Conservation (phyloP, 2,113 vertebrate species). For the Crotalus helleri region DNA sequence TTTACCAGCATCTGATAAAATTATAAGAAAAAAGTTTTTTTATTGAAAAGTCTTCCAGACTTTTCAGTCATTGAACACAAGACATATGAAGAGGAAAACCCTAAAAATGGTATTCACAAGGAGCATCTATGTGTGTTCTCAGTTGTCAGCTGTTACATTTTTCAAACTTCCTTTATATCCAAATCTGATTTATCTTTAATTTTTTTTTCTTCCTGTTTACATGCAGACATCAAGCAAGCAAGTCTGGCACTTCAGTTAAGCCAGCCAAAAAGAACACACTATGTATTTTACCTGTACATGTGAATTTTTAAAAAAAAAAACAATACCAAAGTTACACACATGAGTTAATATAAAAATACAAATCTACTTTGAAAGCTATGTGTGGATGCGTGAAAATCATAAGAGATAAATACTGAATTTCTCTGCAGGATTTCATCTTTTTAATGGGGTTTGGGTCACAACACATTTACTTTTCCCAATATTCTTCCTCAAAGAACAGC, state of each 20-base stretch:
- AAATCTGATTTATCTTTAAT: slow-evolving; percentile 87
- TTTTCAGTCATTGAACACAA: slow-evolving; percentile 28
- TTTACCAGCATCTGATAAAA: background rate
- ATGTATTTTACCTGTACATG: slow-evolving; percentile 78
- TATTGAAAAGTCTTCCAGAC: slow-evolving; percentile 12
- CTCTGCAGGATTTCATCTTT: background rate
- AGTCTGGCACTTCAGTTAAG: slow-evolving; percentile 87
- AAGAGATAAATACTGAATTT: background rate
- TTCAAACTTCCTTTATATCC: slow-evolving; percentile 91
- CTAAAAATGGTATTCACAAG: background rate
- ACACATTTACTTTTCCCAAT: background rate
- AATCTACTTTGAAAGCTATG: background rate
- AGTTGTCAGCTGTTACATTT: slow-evolving; percentile 63
- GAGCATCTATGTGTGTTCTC: slow-evolving; percentile 37
- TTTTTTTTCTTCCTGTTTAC: slow-evolving; percentile 88
- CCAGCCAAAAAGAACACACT: slow-evolving; percentile 82
- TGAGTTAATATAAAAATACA: background rate
- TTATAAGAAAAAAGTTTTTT: background rate
- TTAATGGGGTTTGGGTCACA: background rate
- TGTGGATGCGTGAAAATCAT: background rate
- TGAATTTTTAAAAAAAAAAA: slow-evolving; percentile 40
- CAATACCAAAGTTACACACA: slow-evolving; percentile 18
- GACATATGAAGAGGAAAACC: background rate
- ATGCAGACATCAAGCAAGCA: slow-evolving; percentile 87
- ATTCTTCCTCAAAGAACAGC: background rate